Conservation (phyloP, 2,888 invertebrate genomes). For the Camponotus fellah region DNA sequence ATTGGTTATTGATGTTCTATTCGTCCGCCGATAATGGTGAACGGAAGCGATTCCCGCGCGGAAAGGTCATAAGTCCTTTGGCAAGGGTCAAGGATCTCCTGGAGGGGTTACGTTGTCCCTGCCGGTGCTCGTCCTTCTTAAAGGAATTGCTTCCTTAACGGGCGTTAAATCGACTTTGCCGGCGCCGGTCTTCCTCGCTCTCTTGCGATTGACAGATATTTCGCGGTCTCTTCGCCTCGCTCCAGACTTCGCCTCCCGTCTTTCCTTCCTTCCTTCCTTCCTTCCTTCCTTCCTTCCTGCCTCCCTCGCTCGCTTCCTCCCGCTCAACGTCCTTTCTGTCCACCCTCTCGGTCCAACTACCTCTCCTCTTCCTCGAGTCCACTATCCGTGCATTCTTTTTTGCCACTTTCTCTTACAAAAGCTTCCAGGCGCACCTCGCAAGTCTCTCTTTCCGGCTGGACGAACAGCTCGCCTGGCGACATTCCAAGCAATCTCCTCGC, state of each 20-base stretch:
- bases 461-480: constrained; percentile 74
- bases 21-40: constrained; percentile 77
- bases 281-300: constrained; percentile 5
- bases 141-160: constrained; percentile 77
- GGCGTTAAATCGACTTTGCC: constrained; percentile 77
- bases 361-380: constrained; percentile 47
- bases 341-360: neutral
- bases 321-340: neutral
- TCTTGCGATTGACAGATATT: constrained; percentile 81
- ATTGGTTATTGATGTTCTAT: constrained; percentile 84
- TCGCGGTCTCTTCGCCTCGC: constrained; percentile 65
- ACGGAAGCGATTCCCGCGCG: constrained; percentile 75
- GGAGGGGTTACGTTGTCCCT: constrained; percentile 55
- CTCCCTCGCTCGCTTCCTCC: neutral
- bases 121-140: constrained; percentile 69
- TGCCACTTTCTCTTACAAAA: constrained; percentile 58
- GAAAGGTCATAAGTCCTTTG: constrained; percentile 73
- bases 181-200: constrained; percentile 57
- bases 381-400: constrained; percentile 39
- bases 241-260: constrained; percentile 32
- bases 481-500: constrained; percentile 69
- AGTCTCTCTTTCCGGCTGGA: constrained; percentile 66
- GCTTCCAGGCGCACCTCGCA: constrained; percentile 37
- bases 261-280: constrained; percentile 42
- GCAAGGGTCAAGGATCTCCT: constrained; percentile 71